These are phyloP conservation scores for Azemiops feae DNA, from an alignment of 2,113 vertebrate species.

Conservation along the genomic window DNA sequence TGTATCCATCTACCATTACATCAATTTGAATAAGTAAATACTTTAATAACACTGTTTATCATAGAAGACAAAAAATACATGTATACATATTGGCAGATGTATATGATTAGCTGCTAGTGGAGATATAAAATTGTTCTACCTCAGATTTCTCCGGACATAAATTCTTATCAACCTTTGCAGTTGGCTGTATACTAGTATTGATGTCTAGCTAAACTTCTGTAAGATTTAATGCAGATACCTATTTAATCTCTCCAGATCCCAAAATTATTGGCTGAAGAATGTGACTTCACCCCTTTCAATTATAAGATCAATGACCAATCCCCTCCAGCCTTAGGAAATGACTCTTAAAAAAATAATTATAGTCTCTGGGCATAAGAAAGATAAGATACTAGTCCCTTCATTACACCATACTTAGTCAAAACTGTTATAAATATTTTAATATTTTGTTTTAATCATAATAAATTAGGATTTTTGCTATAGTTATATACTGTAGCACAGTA, in stretches of 20 bases:
- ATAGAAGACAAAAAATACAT: not conserved
- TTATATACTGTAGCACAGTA: not conserved
- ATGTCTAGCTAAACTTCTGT: not conserved
- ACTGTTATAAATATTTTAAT: not conserved
- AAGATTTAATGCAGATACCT: not conserved
- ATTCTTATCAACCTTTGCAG: not conserved
- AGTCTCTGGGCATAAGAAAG: not conserved
- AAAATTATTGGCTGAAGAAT: not conserved
- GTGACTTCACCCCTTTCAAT: not conserved
- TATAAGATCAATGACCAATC: not conserved
- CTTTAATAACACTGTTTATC: not conserved
- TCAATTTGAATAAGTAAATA: not conserved
- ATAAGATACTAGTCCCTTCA: not conserved
- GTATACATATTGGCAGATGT: not conserved
- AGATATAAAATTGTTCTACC: not conserved
- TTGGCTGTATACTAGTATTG: not conserved
- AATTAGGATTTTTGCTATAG: not conserved
- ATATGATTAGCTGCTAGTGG: not conserved
- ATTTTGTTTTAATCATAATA: not conserved
- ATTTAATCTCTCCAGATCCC: not conserved
- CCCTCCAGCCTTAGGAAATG: not conserved
- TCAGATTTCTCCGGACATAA: not conserved
- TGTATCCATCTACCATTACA: no score
- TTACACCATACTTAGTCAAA: not conserved
- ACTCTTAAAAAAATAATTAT: not conserved